Evolutionary conservation across 2,797 vertebrate genomes (phyloP).

Genomic region (Rhinatrema bivittatum): DNA sequence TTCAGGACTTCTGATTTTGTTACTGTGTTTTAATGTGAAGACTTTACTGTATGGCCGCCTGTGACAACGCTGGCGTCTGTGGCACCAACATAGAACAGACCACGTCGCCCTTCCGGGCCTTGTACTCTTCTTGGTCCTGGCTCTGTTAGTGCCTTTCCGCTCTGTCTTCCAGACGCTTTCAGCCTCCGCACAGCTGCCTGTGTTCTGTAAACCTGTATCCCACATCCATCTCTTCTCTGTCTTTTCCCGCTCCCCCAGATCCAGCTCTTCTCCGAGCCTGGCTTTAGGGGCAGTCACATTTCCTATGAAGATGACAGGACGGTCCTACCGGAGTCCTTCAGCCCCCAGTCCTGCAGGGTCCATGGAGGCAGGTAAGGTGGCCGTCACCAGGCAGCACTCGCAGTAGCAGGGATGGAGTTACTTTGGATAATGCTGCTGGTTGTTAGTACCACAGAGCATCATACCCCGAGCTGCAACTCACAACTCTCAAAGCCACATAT

Average conservation of each 20-base stretch:
- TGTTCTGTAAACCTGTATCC: background rate
- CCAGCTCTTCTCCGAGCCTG: constrained; percentile 69
- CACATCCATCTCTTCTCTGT: background rate
- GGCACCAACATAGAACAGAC: background rate
- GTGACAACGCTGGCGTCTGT: background rate
- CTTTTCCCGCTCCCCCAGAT: constrained; percentile 53
- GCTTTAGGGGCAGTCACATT: constrained; percentile 67
- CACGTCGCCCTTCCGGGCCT: background rate
- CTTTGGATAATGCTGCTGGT: too few relatives aligned
- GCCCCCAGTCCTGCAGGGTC: constrained; percentile 73
- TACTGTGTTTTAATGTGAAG: too few relatives aligned
- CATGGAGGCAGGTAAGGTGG: constrained; percentile 69
- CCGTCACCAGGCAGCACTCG: too few relatives aligned
- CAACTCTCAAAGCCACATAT: too few relatives aligned
- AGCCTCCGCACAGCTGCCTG: background rate
- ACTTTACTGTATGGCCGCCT: too few relatives aligned
- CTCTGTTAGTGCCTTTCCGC: background rate
- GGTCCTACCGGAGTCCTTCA: constrained; percentile 37
- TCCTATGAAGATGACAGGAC: constrained; percentile 54
- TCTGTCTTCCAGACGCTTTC: background rate
- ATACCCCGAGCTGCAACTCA: too few relatives aligned
- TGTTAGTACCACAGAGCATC: too few relatives aligned
- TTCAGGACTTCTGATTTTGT: too few relatives aligned
- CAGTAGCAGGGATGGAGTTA: background rate
- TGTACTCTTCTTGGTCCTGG: background rate